Evolutionary conservation across 1,140 invertebrate species (phyloP).

Genomic region (Elymnias hypermnestra): DNA sequence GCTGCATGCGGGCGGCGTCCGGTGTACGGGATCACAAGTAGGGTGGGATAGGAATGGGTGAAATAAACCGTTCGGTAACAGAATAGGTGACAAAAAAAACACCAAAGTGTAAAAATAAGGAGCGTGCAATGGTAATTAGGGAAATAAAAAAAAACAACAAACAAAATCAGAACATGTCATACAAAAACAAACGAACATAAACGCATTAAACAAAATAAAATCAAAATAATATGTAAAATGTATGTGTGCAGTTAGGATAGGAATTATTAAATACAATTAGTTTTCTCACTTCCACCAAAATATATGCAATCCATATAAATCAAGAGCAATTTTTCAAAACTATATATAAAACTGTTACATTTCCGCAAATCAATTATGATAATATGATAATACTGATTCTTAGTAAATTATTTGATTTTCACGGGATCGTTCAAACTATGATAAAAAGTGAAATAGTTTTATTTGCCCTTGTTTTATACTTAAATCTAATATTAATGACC

Average conservation of each 20-base stretch:
- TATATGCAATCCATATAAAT: slow-evolving; percentile 41
- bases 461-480: slow-evolving; percentile 22
- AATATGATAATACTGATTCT: no score
- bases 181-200: slow-evolving; percentile 50
- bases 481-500: slow-evolving; percentile 10
- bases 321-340: slow-evolving; percentile 43
- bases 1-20: slow-evolving; percentile 84
- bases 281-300: slow-evolving; percentile 60
- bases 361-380: no score
- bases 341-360: no score
- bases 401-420: no score
- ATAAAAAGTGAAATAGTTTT: background rate
- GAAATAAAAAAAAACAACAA: slow-evolving; percentile 72
- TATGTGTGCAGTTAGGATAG: slow-evolving; percentile 64
- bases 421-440: no score
- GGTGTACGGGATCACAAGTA: slow-evolving; percentile 57
- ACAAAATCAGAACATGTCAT: slow-evolving; percentile 71
- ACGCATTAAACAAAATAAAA: slow-evolving; percentile 39
- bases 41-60: slow-evolving; percentile 43
- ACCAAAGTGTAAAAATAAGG: slow-evolving; percentile 60
- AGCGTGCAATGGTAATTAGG: slow-evolving; percentile 67
- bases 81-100: slow-evolving; percentile 54
- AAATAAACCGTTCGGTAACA: slow-evolving; percentile 65
- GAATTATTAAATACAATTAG: slow-evolving; percentile 67
- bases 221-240: slow-evolving; percentile 37